phyloP scores from a whole-genome alignment of 2,797 vertebrate genomes.

The Argyrosomus regius region DNA sequence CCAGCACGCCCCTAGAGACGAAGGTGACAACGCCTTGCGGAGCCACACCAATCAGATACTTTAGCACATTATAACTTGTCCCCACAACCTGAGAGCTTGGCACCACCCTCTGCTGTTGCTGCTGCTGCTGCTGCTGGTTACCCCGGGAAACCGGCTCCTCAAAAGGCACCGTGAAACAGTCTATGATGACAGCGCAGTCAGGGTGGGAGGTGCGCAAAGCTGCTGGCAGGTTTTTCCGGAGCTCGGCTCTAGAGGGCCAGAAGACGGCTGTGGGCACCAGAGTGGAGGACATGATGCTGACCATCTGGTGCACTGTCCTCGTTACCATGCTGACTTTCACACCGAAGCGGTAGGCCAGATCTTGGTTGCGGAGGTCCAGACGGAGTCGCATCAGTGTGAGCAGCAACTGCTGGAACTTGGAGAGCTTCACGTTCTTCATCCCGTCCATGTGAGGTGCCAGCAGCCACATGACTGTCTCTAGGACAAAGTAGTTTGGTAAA shows the following conservation, averaged over 20 bases:
- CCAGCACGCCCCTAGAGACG: conserved; percentile 82
- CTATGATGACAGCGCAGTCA: conserved; percentile 86
- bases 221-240: conserved; percentile 84
- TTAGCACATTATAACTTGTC: conserved; percentile 65
- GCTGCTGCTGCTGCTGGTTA: conserved; percentile 50
- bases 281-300: conserved; percentile 85
- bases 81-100: conserved; percentile 15
- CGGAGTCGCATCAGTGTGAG: conserved; percentile 86
- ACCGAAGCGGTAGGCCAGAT: conserved; percentile 86
- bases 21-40: conserved; percentile 87
- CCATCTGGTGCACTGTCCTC: conserved; percentile 82
- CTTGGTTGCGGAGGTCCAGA: conserved; percentile 85
- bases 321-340: conserved; percentile 82
- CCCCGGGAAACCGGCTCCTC: conserved; percentile 75
- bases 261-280: conserved; percentile 86
- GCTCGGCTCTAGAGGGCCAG: conserved; percentile 86
- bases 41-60: conserved; percentile 86
- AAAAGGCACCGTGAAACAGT: conserved; percentile 85
- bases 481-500: conserved; percentile 86
- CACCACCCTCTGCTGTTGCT: conserved; percentile 8
- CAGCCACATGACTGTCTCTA: conserved; percentile 87
- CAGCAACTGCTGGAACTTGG: conserved; percentile 86
- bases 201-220: conserved; percentile 79
- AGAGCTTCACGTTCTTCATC: conserved; percentile 79
- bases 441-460: conserved; percentile 85